These are phyloP conservation scores for Parauchenoglanis ngamensis DNA, from an alignment of 2,797 vertebrate genomes.

Conservation along the genomic window DNA sequence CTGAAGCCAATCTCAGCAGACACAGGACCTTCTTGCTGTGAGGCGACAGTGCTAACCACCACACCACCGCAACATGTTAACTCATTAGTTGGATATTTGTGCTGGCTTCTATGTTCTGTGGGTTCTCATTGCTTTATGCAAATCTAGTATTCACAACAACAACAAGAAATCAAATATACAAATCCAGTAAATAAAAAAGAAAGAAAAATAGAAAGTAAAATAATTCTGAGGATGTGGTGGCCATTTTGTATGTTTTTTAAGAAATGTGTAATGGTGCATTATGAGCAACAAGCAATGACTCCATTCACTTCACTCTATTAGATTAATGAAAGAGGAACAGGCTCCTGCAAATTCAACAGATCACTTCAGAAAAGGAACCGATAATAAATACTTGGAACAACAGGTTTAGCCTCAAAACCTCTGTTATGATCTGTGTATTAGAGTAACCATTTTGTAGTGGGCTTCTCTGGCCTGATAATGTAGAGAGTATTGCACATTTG, in stretches of 20 bases:
- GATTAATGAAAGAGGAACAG: background rate
- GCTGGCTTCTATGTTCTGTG: background rate
- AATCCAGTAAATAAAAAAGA: background rate
- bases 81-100: background rate
- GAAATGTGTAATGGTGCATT: background rate
- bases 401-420: background rate
- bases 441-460: background rate
- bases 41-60: too few relatives aligned
- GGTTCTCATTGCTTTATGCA: background rate
- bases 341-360: background rate
- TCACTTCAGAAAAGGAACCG: background rate
- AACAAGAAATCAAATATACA: background rate
- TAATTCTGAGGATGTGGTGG: background rate
- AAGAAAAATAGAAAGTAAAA: background rate
- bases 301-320: background rate
- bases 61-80: background rate
- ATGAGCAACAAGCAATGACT: slow-evolving; percentile 11
- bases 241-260: background rate
- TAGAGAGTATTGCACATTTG: slow-evolving; percentile 10
- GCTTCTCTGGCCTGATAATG: background rate
- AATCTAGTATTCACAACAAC: background rate
- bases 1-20: too few relatives aligned
- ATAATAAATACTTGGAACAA: background rate
- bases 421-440: background rate
- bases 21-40: too few relatives aligned